Evolutionary conservation across 2,888 invertebrate genomes (phyloP).

Genomic region (Pedicia rivosa): DNA sequence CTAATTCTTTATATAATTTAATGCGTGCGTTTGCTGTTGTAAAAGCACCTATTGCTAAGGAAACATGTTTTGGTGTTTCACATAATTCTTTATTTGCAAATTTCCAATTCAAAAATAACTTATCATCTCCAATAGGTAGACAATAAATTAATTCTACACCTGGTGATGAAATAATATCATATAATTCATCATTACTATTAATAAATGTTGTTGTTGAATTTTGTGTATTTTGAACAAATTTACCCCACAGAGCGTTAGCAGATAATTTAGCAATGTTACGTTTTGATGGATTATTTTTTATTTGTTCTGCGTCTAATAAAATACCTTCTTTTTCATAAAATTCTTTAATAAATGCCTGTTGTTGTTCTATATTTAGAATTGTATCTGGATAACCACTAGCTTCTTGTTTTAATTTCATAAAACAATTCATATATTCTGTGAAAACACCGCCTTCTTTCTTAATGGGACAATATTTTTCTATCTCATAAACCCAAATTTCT

Average conservation of each 20-base stretch:
- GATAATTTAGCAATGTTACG: slow-evolving; percentile 16
- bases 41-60: background rate
- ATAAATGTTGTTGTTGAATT: slow-evolving; percentile 13
- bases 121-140: no score
- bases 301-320: slow-evolving; percentile 12
- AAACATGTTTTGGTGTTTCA: no score
- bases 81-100: no score
- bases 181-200: slow-evolving; percentile 7
- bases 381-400: slow-evolving; percentile 14
- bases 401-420: slow-evolving; percentile 16
- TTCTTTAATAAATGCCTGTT: slow-evolving; percentile 13
- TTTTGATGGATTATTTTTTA: slow-evolving; percentile 15
- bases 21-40: background rate
- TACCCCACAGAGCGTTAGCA: slow-evolving; percentile 19
- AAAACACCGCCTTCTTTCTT: slow-evolving; percentile 13
- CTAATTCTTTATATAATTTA: background rate
- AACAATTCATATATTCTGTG: slow-evolving; percentile 17
- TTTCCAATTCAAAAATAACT: no score
- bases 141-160: background rate
- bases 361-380: slow-evolving; percentile 10
- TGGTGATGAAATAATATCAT: slow-evolving; percentile 4
- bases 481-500: slow-evolving; percentile 19
- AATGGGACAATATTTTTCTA: slow-evolving; percentile 11
- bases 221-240: slow-evolving; percentile 17
- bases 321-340: slow-evolving; percentile 15